Evolutionary conservation across 2,888 invertebrate species (phyloP).

Genomic region (Bellardia bayeri): DNA sequence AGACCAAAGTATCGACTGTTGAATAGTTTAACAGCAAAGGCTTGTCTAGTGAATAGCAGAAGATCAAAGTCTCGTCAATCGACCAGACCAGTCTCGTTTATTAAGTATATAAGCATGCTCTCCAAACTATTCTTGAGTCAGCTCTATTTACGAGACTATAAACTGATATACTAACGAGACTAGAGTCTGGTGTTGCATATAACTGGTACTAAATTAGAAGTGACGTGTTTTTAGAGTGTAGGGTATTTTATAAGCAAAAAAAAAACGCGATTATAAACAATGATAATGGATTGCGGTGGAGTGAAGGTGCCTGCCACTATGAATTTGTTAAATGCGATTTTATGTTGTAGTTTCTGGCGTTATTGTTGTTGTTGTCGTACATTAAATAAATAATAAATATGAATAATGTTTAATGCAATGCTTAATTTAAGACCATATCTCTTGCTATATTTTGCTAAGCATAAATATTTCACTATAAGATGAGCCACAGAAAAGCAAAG

Average conservation of each 20-base stretch:
- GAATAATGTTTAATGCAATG: slow-evolving; percentile 61
- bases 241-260: slow-evolving; percentile 11
- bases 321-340: slow-evolving; percentile 36
- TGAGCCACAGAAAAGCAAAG: not conserved
- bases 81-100: too few species aligned
- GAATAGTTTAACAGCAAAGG: too few species aligned
- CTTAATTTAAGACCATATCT: slow-evolving; percentile 52
- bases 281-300: slow-evolving; percentile 34
- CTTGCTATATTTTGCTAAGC: not conserved
- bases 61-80: too few species aligned
- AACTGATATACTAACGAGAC: too few species aligned
- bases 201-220: too few species aligned
- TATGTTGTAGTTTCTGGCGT: slow-evolving; percentile 9
- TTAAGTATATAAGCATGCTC: too few species aligned
- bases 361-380: slow-evolving; percentile 23
- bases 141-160: too few species aligned
- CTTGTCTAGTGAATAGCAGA: too few species aligned
- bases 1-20: too few species aligned
- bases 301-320: slow-evolving; percentile 49
- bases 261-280: slow-evolving; percentile 26
- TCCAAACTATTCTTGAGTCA: too few species aligned
- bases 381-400: slow-evolving; percentile 64
- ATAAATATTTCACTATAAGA: slow-evolving; percentile 37
- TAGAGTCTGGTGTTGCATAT: too few species aligned
- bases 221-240: not conserved